phyloP scores from a whole-genome alignment of 2,113 vertebrate species.

The Gallinago undulata region DNA sequence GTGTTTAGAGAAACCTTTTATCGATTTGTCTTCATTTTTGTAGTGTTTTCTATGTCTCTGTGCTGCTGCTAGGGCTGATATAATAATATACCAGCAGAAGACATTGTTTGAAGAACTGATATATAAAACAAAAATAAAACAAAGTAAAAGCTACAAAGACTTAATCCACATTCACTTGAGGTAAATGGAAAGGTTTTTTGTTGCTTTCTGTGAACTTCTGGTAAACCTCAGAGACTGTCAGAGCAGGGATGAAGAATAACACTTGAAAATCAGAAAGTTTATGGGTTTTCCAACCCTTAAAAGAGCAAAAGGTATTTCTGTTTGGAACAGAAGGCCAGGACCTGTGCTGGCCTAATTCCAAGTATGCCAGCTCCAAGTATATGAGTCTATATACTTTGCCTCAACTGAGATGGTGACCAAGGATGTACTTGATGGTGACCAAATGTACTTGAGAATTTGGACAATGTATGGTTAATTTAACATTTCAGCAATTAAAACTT shows the following conservation, averaged over 20 bases:
- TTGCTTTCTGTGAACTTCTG: neutral
- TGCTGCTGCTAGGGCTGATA: neutral
- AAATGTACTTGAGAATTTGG: neutral
- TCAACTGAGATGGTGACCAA: neutral
- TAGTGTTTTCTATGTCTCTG: neutral
- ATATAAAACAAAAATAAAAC: neutral
- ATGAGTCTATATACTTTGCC: neutral
- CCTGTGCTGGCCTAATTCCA: neutral
- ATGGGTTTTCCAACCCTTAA: neutral
- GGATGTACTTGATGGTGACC: neutral
- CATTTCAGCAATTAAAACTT: neutral
- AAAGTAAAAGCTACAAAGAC: neutral
- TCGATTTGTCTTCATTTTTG: neutral
- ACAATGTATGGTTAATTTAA: neutral
- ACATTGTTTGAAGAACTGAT: neutral
- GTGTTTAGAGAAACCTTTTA: neutral
- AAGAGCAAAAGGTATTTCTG: neutral
- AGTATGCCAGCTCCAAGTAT: neutral
- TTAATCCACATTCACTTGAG: neutral
- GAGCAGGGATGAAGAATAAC: neutral
- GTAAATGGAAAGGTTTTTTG: neutral
- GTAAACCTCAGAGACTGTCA: neutral
- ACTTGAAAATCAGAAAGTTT: neutral
- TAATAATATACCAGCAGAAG: neutral
- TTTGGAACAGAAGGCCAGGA: neutral